Base-by-base conservation (phyloP, 2,888 invertebrate genomes). In the Agrypnus murinus region DNA sequence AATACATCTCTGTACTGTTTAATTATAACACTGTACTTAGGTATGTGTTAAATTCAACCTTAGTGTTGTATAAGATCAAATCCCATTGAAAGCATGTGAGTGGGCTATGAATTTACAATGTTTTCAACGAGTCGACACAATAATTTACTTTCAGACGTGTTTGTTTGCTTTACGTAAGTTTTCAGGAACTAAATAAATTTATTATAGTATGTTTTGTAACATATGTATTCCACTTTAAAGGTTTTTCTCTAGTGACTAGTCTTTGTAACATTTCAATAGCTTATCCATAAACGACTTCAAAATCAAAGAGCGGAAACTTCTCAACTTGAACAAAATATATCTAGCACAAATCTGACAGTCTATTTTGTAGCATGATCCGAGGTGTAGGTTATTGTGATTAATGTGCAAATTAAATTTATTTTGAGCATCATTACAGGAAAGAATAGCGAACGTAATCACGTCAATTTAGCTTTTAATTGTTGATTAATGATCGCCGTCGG, bases 391-490 rank as follows among this genome's bases (percentile, higher is more conserved):
- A 69, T 69, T 38, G 63, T 64, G 69, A 69, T 69, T 69, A 69
- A 69, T 69, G 69, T 43, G 64, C 48, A 59, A 57, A 68, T 71
- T 70, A 70, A 66, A 72, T 69, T 74, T 66, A 74, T 72, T 65
- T 63, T 60, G 69, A 65, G 69, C 72, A 66, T 72, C 74, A 72
- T 75, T 74, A 76, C 59, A 69, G 74, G 67, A 77, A 80, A 80
- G 79, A 81, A 80, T 78, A 76, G 76, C 76, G 75, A 64, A 72
- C 75, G 74, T 77, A 81, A 82, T 81, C 79, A 79, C 82, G 81
- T 81, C 81, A 81, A 82, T 81, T 81, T 78, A 74, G 76, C 77
- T 76, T 80, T 80, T 82, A 81, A 83, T 83, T 83, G 83, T 81
- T 83, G 82, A 83, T 83, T 83, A 82, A 83, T 81, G 82, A 79